These are phyloP conservation scores for Drosophila hamatofila DNA, from an alignment of 2,888 invertebrate genomes.

Conservation along the genomic window DNA sequence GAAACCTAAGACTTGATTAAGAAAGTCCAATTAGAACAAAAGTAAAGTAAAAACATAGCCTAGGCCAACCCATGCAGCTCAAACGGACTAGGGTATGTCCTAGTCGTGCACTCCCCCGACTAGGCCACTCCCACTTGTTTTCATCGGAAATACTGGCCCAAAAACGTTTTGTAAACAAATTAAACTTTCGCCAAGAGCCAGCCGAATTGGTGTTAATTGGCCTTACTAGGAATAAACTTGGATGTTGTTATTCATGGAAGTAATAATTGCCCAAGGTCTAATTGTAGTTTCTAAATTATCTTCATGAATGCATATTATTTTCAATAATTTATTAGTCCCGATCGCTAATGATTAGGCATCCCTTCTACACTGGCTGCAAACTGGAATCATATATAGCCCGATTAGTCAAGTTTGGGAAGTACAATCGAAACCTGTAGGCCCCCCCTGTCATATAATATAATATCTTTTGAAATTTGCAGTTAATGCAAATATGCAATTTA, in stretches of 20 bases:
- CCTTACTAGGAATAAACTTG: not conserved
- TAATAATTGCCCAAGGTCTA: not conserved
- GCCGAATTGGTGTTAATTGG: constrained; percentile 2
- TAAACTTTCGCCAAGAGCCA: not conserved
- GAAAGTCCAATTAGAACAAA: not conserved
- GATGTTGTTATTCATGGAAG: not conserved
- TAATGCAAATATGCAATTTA: constrained; percentile 21
- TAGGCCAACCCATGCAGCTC: no score
- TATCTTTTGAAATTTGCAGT: constrained; percentile 7
- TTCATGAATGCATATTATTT: not conserved
- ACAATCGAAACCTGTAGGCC: constrained; percentile 2
- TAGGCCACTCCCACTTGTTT: not conserved
- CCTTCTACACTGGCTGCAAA: not conserved
- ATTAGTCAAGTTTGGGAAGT: not conserved
- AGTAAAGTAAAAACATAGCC: not conserved
- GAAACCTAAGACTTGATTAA: not conserved
- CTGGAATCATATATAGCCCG: not conserved
- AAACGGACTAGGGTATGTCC: not conserved
- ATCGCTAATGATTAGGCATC: not conserved
- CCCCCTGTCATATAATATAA: not conserved
- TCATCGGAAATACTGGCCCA: not conserved
- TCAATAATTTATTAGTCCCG: not conserved
- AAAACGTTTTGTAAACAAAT: not conserved
- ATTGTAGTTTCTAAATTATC: not conserved
- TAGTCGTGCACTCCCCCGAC: not conserved